These are phyloP conservation scores for Glaucopsyche alexis DNA, from an alignment of 2,888 invertebrate species.

Conservation along the genomic window DNA sequence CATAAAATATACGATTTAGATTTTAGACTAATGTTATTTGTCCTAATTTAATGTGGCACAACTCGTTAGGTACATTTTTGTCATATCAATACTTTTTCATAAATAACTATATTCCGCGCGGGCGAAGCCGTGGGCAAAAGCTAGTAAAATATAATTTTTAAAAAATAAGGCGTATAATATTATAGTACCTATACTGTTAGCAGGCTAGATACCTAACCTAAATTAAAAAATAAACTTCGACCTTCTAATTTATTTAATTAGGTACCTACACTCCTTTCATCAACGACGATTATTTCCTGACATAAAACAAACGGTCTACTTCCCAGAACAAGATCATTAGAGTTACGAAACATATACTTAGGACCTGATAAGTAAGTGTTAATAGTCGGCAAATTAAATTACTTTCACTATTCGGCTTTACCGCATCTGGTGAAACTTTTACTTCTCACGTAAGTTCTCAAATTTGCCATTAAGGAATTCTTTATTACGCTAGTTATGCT, in stretches of 20 bases:
- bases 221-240: not conserved
- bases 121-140: too few relatives aligned
- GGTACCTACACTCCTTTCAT: not conserved
- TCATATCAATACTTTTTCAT: too few relatives aligned
- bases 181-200: too few relatives aligned
- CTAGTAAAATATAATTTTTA: too few relatives aligned
- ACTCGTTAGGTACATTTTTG: too few relatives aligned
- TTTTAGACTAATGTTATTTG: too few relatives aligned
- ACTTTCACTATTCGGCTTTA: conserved; percentile 35
- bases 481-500: conserved; percentile 3
- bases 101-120: too few relatives aligned
- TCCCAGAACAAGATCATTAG: conserved; percentile 4
- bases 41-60: too few relatives aligned
- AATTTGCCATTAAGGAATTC: conserved; percentile 16
- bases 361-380: conserved; percentile 17
- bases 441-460: conserved; percentile 33
- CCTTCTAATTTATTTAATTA: not conserved
- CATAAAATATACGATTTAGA: too few relatives aligned
- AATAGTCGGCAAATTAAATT: conserved; percentile 20
- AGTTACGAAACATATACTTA: conserved; percentile 11
- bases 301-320: not conserved
- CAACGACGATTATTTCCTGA: not conserved
- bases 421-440: conserved; percentile 36
- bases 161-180: too few relatives aligned
- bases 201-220: not conserved